Percentiles rank a stretch among this genome's conserved stretches.
These are phyloP conservation scores for Typhlichthys subterraneus DNA, from an alignment of 2,797 vertebrate genomes.

Conservation along the genomic window DNA sequence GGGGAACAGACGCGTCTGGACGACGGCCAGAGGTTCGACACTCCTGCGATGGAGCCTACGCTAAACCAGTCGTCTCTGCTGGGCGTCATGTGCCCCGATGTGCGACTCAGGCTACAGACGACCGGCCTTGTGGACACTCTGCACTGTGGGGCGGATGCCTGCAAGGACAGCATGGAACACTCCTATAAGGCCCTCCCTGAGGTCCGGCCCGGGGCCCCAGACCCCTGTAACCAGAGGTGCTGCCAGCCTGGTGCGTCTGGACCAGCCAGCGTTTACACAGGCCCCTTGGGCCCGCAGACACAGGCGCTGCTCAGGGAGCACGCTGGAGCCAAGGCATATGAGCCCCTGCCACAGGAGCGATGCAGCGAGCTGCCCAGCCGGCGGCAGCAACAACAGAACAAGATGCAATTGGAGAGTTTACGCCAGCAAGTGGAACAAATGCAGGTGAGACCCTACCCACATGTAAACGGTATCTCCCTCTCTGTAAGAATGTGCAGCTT, in stretches of 20 bases:
- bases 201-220: conserved; percentile 62
- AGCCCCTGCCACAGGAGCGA: conserved; percentile 74
- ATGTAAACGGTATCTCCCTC: too few relatives aligned
- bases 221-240: conserved; percentile 69
- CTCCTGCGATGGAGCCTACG: conserved; percentile 85
- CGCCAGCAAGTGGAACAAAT: conserved; percentile 91
- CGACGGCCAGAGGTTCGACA: conserved; percentile 86
- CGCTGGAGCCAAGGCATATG: conserved; percentile 59
- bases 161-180: conserved; percentile 69
- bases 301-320: conserved; percentile 77
- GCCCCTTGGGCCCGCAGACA: conserved; percentile 70
- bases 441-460: conserved; percentile 80
- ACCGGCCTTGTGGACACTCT: conserved; percentile 64
- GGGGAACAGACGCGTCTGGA: conserved; percentile 81
- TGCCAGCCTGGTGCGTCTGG: conserved; percentile 53
- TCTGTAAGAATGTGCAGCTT: not conserved
- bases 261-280: conserved; percentile 72
- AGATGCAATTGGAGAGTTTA: conserved; percentile 86
- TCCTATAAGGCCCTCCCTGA: conserved; percentile 86
- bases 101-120: conserved; percentile 82
- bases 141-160: conserved; percentile 78
- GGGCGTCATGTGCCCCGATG: conserved; percentile 82
- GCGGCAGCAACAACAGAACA: conserved; percentile 83
- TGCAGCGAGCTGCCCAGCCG: conserved; percentile 83
- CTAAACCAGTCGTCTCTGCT: conserved; percentile 88